phyloP scores from a whole-genome alignment of 1,140 invertebrate genomes.

The Centruroides vittatus region DNA sequence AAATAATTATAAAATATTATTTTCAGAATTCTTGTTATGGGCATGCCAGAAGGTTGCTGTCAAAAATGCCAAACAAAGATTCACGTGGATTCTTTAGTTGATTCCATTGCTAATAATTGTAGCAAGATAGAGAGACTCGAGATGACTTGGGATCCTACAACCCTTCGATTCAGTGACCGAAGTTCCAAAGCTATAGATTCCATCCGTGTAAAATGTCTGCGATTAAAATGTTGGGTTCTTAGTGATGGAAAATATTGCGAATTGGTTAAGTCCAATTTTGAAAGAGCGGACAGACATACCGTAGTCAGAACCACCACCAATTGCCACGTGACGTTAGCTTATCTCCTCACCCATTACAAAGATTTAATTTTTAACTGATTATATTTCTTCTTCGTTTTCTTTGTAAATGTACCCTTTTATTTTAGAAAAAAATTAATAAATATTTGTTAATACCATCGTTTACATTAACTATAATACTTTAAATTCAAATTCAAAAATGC shows the following conservation, averaged over 20 bases:
- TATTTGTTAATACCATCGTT: too few species aligned
- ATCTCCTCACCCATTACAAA: constrained; percentile 79
- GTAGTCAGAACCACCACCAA: constrained; percentile 92
- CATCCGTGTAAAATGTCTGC: constrained; percentile 71
- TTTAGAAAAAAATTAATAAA: not conserved
- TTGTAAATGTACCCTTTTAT: not conserved
- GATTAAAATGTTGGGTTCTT: constrained; percentile 63
- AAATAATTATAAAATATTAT: too few species aligned
- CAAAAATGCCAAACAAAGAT: constrained; percentile 71
- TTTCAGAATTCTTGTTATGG: constrained; percentile 86
- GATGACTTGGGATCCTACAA: constrained; percentile 95
- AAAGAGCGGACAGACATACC: constrained; percentile 86
- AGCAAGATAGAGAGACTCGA: constrained; percentile 78
- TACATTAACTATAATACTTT: too few species aligned
- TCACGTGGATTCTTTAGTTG: constrained; percentile 90
- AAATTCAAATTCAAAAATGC: too few species aligned
- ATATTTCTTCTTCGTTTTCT: too few species aligned
- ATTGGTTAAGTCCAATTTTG: constrained; percentile 98
- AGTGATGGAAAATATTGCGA: constrained; percentile 99
- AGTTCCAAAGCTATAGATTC: constrained; percentile 79
- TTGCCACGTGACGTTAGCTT: constrained; percentile 78
- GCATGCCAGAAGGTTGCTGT: constrained; percentile 86
- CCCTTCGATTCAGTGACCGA: constrained; percentile 95
- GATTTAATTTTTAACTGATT: constrained; percentile 62
- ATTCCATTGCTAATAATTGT: constrained; percentile 90